Evolutionary conservation across 2,888 invertebrate genomes (phyloP).

Genomic region (Fabriciana adippe): DNA sequence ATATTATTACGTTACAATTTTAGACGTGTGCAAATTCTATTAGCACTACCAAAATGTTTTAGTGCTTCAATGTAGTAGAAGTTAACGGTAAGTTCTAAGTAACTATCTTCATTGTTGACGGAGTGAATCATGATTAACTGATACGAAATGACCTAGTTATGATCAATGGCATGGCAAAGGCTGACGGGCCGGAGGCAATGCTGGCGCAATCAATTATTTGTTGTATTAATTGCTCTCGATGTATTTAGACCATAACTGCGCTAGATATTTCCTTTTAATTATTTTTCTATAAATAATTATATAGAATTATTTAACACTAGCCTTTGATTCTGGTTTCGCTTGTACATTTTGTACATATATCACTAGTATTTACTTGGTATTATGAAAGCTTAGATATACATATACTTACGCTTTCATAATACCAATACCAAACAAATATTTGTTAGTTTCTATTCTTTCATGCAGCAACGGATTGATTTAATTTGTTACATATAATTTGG

Average conservation of each 20-base stretch:
- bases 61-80: not conserved
- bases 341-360: too few relatives aligned
- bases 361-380: too few relatives aligned
- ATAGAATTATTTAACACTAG: too few relatives aligned
- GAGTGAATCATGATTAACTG: slow-evolving; percentile 22
- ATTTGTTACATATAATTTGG: too few relatives aligned
- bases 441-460: too few relatives aligned
- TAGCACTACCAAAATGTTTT: slow-evolving; percentile 8
- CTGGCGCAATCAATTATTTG: slow-evolving; percentile 27
- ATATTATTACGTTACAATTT: too few relatives aligned
- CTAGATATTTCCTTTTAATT: not conserved
- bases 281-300: too few relatives aligned
- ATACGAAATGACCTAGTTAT: slow-evolving; percentile 32
- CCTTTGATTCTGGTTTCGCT: too few relatives aligned
- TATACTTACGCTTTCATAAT: too few relatives aligned
- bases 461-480: too few relatives aligned
- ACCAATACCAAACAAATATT: too few relatives aligned
- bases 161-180: slow-evolving; percentile 23
- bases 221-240: slow-evolving; percentile 26
- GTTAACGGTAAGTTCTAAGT: slow-evolving; percentile 2
- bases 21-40: not conserved
- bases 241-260: not conserved
- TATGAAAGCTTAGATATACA: too few relatives aligned
- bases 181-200: slow-evolving; percentile 25
- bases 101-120: slow-evolving; percentile 15